These are phyloP conservation scores for Labeo catla DNA, from an alignment of 2,113 vertebrate species.

Conservation along the genomic window DNA sequence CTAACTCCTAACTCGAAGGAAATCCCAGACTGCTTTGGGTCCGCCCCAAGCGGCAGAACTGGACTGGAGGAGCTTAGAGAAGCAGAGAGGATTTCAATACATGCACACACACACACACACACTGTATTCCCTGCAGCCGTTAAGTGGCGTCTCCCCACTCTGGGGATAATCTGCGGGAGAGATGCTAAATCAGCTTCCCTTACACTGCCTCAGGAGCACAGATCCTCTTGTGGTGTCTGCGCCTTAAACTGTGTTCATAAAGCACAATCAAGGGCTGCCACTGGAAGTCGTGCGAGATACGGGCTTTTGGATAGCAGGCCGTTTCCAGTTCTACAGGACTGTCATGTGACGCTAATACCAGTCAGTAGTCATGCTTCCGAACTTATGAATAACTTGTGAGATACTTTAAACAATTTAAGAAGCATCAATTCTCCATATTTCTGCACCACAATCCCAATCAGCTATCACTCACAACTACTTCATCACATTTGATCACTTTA, in stretches of 20 bases:
- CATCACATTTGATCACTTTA: background rate
- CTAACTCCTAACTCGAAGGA: constrained; percentile 55
- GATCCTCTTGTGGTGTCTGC: constrained; percentile 16
- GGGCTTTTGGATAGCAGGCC: constrained; percentile 27
- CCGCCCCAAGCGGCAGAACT: constrained; percentile 33
- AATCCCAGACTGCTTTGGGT: constrained; percentile 55
- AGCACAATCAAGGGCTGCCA: constrained; percentile 16
- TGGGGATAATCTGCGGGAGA: constrained; percentile 55
- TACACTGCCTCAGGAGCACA: constrained; percentile 26
- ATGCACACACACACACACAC: constrained; percentile 25
- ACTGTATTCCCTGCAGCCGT: constrained; percentile 9
- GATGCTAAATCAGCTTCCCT: constrained; percentile 56
- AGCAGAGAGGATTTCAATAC: constrained; percentile 51
- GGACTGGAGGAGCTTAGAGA: constrained; percentile 51
- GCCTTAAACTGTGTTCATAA: constrained; percentile 36
- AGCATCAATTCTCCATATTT: background rate
- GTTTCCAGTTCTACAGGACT: constrained; percentile 10
- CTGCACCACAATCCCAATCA: background rate
- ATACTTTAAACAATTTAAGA: background rate
- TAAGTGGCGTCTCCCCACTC: constrained; percentile 48
- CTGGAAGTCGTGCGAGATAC: background rate
- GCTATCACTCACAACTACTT: background rate
- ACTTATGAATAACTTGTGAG: background rate
- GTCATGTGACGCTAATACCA: constrained; percentile 8
- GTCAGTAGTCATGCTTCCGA: background rate